Conservation (phyloP, 2,113 vertebrate species). For the Ptilorrhoa leucosticta region DNA sequence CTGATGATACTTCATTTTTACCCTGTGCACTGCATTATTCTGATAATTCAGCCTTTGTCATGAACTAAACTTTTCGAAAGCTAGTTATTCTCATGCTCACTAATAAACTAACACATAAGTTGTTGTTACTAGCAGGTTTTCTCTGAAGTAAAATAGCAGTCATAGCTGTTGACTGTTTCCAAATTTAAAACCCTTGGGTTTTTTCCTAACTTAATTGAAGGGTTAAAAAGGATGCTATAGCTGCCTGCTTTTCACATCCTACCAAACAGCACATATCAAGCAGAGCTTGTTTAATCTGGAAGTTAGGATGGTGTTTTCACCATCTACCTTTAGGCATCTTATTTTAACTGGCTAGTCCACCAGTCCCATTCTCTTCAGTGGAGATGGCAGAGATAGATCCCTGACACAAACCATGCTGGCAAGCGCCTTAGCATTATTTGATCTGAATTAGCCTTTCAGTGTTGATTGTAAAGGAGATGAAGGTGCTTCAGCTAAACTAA, state of each 20-base stretch:
- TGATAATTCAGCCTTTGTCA: neutral
- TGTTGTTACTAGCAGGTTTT: neutral
- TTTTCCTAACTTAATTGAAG: neutral
- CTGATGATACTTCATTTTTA: neutral
- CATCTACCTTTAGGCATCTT: neutral
- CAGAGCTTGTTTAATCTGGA: neutral
- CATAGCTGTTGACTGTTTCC: neutral
- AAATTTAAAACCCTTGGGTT: neutral
- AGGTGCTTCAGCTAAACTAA: conserved; percentile 15
- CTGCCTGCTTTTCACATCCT: neutral
- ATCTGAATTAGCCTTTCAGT: neutral
- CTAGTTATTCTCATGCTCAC: neutral
- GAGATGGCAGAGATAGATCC: neutral
- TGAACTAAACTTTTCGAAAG: neutral
- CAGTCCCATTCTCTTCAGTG: neutral
- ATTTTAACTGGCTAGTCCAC: neutral
- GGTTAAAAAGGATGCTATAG: neutral
- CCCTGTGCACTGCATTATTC: neutral
- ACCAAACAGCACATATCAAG: neutral
- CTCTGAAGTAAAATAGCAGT: neutral
- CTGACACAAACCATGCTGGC: neutral
- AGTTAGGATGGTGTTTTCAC: neutral
- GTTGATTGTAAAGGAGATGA: neutral
- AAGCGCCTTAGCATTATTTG: neutral
- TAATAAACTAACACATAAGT: neutral